Conservation (phyloP, 2,888 invertebrate species). For the Mesorhabditis belari region DNA sequence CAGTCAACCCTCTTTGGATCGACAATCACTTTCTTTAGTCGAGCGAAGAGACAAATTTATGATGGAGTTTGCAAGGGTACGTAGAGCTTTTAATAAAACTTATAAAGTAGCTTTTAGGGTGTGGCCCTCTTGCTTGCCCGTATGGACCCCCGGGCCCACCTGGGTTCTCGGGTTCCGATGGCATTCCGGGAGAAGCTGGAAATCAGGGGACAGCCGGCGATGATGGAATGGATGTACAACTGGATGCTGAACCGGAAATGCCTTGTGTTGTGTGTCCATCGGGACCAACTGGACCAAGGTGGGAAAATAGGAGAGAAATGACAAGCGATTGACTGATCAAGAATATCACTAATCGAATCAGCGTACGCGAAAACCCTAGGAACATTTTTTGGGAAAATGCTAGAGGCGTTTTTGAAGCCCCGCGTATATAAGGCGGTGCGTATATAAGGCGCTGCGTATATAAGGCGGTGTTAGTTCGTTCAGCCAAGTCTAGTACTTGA, state of each 20-base stretch:
- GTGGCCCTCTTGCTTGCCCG: conserved; percentile 45
- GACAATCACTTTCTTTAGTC: background rate
- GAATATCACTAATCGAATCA: background rate
- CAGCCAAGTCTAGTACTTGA: too few relatives aligned
- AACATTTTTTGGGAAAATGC: background rate
- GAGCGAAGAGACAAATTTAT: background rate
- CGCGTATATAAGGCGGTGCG: too few relatives aligned
- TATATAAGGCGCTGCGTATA: too few relatives aligned
- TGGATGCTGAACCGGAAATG: conserved; percentile 48
- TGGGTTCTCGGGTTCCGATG: conserved; percentile 41
- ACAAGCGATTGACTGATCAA: too few relatives aligned
- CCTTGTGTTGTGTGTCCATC: conserved; percentile 52
- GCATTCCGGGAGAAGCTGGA: conserved; percentile 45
- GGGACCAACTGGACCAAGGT: conserved; percentile 50
- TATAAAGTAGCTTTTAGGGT: conserved; percentile 21
- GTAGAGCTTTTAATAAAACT: too few relatives aligned
- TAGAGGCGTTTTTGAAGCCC: too few relatives aligned
- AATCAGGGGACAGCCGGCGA: conserved; percentile 47
- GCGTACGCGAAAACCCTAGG: background rate
- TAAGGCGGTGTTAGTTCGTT: too few relatives aligned
- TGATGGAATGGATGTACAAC: conserved; percentile 49
- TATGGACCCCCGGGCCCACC: conserved; percentile 45
- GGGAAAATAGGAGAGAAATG: too few relatives aligned
- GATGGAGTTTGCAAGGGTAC: background rate
- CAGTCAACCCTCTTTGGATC: background rate